These are phyloP conservation scores for Chirona hameri DNA, from an alignment of 2,888 invertebrate genomes.

Conservation along the genomic window DNA sequence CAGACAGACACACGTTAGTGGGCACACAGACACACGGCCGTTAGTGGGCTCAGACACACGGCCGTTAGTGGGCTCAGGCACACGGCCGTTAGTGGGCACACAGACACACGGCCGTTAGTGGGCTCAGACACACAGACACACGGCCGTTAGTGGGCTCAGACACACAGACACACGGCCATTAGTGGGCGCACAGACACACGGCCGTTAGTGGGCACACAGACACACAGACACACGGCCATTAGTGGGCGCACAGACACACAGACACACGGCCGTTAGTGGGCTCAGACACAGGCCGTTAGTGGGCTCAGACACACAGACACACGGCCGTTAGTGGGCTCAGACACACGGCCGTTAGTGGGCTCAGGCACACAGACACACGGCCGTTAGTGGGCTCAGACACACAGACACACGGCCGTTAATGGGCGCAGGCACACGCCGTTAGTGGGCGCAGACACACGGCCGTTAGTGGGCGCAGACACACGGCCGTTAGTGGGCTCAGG, in stretches of 20 bases:
- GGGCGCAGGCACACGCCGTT: neutral
- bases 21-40: slow-evolving; percentile 33
- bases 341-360: slow-evolving; percentile 28
- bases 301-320: too few species aligned
- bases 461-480: slow-evolving; percentile 30
- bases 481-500: neutral
- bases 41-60: neutral
- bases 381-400: neutral
- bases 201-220: neutral
- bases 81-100: slow-evolving; percentile 60
- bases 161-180: too few species aligned
- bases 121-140: slow-evolving; percentile 35
- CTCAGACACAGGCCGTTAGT: too few species aligned
- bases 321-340: neutral
- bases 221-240: too few species aligned
- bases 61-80: too few species aligned
- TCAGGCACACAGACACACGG: neutral
- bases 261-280: slow-evolving; percentile 30
- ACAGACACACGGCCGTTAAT: slow-evolving; percentile 33
- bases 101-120: too few species aligned
- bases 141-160: neutral
- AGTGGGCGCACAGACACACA: slow-evolving; percentile 28
- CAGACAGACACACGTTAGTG: too few species aligned
- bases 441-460: slow-evolving; percentile 33
- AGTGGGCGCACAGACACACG: slow-evolving; percentile 33